Percentiles rank a stretch among this genome's conserved stretches.
phyloP scores from a whole-genome alignment of 2,113 vertebrate species.

The Polypterus bichir region DNA sequence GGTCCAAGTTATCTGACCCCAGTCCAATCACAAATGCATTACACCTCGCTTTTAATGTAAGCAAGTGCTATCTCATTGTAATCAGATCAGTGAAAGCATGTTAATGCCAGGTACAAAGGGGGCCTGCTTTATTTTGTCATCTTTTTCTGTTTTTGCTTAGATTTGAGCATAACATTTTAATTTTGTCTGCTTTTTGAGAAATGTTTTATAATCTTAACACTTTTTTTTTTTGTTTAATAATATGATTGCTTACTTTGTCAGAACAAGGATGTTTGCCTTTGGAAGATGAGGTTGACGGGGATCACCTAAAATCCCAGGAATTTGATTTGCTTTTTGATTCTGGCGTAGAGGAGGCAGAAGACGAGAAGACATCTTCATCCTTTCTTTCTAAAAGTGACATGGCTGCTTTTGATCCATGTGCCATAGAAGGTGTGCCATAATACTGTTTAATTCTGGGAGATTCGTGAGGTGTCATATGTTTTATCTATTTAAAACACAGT shows the following conservation, averaged over 20 bases:
- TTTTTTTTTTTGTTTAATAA: not conserved
- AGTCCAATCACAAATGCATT: too few relatives aligned
- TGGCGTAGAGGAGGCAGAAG: constrained; percentile 20
- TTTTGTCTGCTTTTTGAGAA: not conserved
- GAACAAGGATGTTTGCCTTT: constrained; percentile 5
- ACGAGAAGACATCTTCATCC: constrained; percentile 21
- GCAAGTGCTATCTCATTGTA: too few relatives aligned
- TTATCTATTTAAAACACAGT: too few relatives aligned
- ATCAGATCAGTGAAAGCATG: constrained; percentile 2
- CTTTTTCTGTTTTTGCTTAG: too few relatives aligned
- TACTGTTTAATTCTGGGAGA: too few relatives aligned
- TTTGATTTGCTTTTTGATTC: constrained; percentile 50
- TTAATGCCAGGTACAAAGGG: not conserved
- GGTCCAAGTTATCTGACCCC: too few relatives aligned
- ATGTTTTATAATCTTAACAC: not conserved
- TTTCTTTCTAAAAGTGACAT: constrained; percentile 60
- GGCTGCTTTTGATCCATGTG: constrained; percentile 77
- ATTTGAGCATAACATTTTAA: not conserved
- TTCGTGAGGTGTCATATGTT: too few relatives aligned
- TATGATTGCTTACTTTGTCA: constrained; percentile 8
- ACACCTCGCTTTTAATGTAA: too few relatives aligned
- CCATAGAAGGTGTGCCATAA: constrained; percentile 50
- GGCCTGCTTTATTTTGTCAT: too few relatives aligned
- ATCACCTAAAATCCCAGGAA: constrained; percentile 31
- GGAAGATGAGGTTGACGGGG: constrained; percentile 12